Base-by-base conservation (phyloP, 2,797 vertebrate genomes). In the Hoplostethus atlanticus region DNA sequence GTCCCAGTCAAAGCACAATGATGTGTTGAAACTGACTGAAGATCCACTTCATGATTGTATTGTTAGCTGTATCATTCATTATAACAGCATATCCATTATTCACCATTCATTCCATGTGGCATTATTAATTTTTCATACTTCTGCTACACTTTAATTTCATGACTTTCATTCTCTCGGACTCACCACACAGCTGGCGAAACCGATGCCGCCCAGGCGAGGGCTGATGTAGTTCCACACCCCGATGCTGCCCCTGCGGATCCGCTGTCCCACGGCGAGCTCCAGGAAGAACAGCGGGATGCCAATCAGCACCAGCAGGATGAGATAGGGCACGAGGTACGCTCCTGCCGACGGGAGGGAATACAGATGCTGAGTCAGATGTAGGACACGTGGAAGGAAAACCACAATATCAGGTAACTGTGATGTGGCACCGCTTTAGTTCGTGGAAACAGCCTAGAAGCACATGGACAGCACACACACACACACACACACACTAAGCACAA, bases 151-250 rank as follows among this genome's bases (percentile, higher is more conserved):
- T 30, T 34, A 0, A 17, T 0, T 12, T 21, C 21, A 21, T 21
- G 21, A 21, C 21, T 21, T 21, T 21, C 21, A 21, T 21, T 9
- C 8, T 42, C 21, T 4, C 4, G 16, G 77, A 96, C 97, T 96
- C 90, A 99, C 98, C 87, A 98, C 84, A 0, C 98, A 99, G 92
- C 98, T 99, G 81, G 98, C 95, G 65, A 97, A 98, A 88, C 98
- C 98, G 84, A 99, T 97, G 84, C 98, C 98, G 55, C 98, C 97
- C 82, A 99, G 94, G 36, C 95, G 96, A 63, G 98, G 98, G 88
- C 97, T 98, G 93, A 99, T 97, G 70, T 98, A 99, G 95, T 97
- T 99, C 98, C 98, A 99, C 28, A 99, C 97, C 9, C 97, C 98
- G 72, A 99, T 99, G 91, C 98, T 99, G 70, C 98, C 98, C 75